Base-by-base conservation (phyloP, 2,113 vertebrate species). In the Naja naja region DNA sequence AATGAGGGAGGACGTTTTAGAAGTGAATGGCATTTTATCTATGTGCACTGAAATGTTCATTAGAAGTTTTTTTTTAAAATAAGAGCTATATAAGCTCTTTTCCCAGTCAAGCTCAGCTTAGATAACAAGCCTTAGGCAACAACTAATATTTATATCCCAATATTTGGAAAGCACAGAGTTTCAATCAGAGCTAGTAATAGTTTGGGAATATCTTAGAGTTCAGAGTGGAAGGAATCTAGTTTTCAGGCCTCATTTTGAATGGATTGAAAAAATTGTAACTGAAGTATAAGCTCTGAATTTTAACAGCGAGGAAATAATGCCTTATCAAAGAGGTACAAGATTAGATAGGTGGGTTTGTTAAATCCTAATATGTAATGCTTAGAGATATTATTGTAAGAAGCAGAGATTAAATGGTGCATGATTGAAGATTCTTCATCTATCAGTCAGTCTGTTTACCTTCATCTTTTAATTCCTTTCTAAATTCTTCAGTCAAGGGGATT, bases 241-340 rank as follows among this genome's bases (percentile, higher is more conserved):
- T 97, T 97, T 97, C 96, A 97, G 96, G 94, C 95, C 97, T 97
- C 97, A 98, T 98, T 97, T 98, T 97, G 98, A 98, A 97, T 97
- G 97, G 97, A 96, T 97, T 97, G 97, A 94, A 97, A 97, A 97
- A 97, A 47, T 47, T 98, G 97, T 97, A 98, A 98, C 97, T 98
- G 98, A 98, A 98, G 16, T 20, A 6, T 74, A 81, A 39, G 22
- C 97, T 98, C 97, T 97, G 97, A 97, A 53, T 97, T 97, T 97
- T 97, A 96, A 97, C 95, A 96, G 96, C 97, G 94, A 97, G 96
- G 95, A 96, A 95, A 96, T 89, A 87, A 49, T 58, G 97, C 97
- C 94, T 96, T 93, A 94, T 93, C 94, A 93, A 96, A 64, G 81
- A 58, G 54, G 14, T 93, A 95, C 96, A 95, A 97, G 97, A 87